Conservation (phyloP, 2,888 invertebrate genomes). For the Apodemia mormo region DNA sequence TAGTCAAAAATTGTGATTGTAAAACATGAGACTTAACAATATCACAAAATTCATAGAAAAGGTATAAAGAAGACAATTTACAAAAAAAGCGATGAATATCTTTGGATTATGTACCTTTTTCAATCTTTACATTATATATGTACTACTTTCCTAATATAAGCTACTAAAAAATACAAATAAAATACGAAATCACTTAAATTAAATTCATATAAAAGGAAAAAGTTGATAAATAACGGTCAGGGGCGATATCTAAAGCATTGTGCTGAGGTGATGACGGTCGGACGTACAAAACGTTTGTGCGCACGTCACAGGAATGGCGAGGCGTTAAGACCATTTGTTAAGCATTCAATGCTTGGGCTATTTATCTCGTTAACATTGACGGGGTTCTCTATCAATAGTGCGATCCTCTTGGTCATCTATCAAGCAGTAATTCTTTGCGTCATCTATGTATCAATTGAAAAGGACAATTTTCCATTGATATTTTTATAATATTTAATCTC, state of each 20-base stretch:
- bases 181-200: not conserved
- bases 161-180: not conserved
- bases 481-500: not conserved
- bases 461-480: not conserved
- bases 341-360: constrained; percentile 61
- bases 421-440: constrained; percentile 46
- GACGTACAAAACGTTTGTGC: constrained; percentile 56
- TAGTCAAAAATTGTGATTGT: no score
- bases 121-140: no score
- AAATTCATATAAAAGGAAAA: constrained; percentile 35
- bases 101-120: no score
- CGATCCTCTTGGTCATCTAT: constrained; percentile 53
- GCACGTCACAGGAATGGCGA: constrained; percentile 45
- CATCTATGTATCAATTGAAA: constrained; percentile 17
- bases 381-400: constrained; percentile 60
- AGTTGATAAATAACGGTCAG: constrained; percentile 47
- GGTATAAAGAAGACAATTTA: no score
- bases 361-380: constrained; percentile 64
- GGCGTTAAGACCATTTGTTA: constrained; percentile 65
- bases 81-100: no score
- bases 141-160: no score
- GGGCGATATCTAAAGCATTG: constrained; percentile 51
- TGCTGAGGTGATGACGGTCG: constrained; percentile 57
- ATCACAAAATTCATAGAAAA: no score
- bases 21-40: no score